Evolutionary conservation across 2,888 invertebrate species (phyloP).

Genomic region (Acronicta psi): DNA sequence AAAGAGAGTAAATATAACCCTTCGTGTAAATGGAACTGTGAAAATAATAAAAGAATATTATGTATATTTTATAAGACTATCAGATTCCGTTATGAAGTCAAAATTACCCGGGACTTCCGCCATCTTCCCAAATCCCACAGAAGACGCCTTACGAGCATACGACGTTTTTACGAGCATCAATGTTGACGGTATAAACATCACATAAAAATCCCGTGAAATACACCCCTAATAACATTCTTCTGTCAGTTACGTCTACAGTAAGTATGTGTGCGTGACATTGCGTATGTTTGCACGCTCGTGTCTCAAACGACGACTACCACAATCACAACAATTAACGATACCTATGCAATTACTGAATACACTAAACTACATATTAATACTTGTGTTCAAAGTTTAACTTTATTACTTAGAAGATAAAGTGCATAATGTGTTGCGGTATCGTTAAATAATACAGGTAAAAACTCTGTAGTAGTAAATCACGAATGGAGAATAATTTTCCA

Average conservation of each 20-base stretch:
- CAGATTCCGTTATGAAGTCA: background rate
- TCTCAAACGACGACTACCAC: conserved; percentile 31
- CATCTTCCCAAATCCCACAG: conserved; percentile 7
- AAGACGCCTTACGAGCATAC: too few species aligned
- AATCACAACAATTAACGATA: conserved; percentile 59
- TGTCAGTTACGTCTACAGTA: conserved; percentile 2
- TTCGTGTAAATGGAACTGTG: background rate
- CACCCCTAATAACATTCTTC: conserved; percentile 4
- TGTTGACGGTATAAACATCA: conserved; percentile 20
- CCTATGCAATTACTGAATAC: conserved; percentile 54
- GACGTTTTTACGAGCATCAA: conserved; percentile 24
- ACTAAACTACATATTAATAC: conserved; percentile 42
- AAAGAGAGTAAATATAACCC: too few species aligned
- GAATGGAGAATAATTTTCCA: conserved; percentile 77
- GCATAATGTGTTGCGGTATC: conserved; percentile 40
- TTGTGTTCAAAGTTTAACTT: conserved; percentile 35
- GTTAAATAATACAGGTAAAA: conserved; percentile 74
- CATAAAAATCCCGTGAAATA: conserved; percentile 28
- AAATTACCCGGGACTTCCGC: background rate
- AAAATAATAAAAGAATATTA: background rate
- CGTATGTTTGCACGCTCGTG: conserved; percentile 12
- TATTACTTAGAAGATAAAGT: conserved; percentile 31
- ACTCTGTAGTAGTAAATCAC: conserved; percentile 77
- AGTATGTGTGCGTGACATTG: background rate
- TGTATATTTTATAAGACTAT: background rate